These are phyloP conservation scores for Anoplophora glabripennis DNA, from an alignment of 1,140 invertebrate species.

Conservation along the genomic window DNA sequence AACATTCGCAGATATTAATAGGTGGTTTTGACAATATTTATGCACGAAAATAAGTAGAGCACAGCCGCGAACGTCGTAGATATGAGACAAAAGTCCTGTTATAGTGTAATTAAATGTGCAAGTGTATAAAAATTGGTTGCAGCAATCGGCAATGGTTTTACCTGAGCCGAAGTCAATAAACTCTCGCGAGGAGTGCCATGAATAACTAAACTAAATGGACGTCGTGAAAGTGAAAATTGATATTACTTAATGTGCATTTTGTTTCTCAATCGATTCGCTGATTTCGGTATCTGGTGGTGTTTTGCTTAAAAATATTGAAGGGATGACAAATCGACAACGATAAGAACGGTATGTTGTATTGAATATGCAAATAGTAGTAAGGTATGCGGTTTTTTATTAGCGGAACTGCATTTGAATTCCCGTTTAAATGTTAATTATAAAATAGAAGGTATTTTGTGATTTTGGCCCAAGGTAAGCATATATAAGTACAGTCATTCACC, in stretches of 20 bases:
- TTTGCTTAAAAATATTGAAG: conserved; percentile 1
- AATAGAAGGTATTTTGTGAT: conserved; percentile 31
- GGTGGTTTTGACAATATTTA: conserved; percentile 16
- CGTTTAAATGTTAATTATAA: conserved; percentile 21
- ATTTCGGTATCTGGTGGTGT: conserved; percentile 1
- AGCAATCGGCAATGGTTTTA: conserved; percentile 23
- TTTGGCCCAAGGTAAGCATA: conserved; percentile 36
- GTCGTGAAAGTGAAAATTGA: conserved; percentile 44
- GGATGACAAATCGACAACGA: neutral
- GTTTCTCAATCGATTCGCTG: conserved; percentile 19
- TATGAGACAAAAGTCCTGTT: conserved; percentile 2
- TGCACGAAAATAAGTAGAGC: neutral
- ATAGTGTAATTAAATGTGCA: conserved; percentile 7
- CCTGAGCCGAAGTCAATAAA: conserved; percentile 43
- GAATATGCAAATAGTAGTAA: conserved; percentile 1
- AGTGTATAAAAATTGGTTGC: conserved; percentile 25
- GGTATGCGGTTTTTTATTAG: neutral
- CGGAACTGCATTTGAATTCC: conserved; percentile 13
- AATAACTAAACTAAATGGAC: conserved; percentile 23
- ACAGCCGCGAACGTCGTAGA: neutral
- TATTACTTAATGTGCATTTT: conserved; percentile 26
- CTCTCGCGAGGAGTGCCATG: conserved; percentile 41
- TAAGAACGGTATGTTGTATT: conserved; percentile 13
- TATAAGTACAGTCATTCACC: conserved; percentile 33
- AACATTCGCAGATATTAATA: neutral